Evolutionary conservation across 2,888 invertebrate genomes (phyloP).

Genomic region (Oegoconia quadripuncta): DNA sequence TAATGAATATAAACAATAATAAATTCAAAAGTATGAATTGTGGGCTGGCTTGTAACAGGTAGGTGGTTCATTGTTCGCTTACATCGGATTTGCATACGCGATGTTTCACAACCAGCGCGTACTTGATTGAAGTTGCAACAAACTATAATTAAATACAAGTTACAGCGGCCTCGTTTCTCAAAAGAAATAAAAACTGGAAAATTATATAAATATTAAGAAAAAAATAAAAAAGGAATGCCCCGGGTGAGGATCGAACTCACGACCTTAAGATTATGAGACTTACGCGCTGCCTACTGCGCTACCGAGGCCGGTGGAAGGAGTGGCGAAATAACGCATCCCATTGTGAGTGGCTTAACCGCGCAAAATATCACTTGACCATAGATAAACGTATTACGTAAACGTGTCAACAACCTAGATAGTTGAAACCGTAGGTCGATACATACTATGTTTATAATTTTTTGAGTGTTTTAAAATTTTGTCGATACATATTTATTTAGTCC

Average conservation of each 20-base stretch:
- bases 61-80: conserved; percentile 48
- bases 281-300: conserved; percentile 94
- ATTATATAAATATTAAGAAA: conserved; percentile 12
- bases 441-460: too few relatives aligned
- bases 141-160: conserved; percentile 1
- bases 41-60: conserved; percentile 42
- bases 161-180: neutral
- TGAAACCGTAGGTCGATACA: too few relatives aligned
- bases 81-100: conserved; percentile 50
- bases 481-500: too few relatives aligned
- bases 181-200: neutral
- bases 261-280: conserved; percentile 96
- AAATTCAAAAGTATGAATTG: conserved; percentile 36
- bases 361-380: too few relatives aligned
- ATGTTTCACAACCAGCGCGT: conserved; percentile 27
- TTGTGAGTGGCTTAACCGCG: neutral
- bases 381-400: too few relatives aligned
- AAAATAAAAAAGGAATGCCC: conserved; percentile 75
- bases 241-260: conserved; percentile 97
- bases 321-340: conserved; percentile 25
- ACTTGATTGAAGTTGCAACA: conserved; percentile 22
- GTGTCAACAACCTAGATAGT: too few relatives aligned
- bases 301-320: conserved; percentile 78
- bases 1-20: conserved; percentile 38
- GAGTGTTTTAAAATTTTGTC: too few relatives aligned